Conservation (phyloP, 2,888 invertebrate genomes). For the Cryptophagus acutangulus region DNA sequence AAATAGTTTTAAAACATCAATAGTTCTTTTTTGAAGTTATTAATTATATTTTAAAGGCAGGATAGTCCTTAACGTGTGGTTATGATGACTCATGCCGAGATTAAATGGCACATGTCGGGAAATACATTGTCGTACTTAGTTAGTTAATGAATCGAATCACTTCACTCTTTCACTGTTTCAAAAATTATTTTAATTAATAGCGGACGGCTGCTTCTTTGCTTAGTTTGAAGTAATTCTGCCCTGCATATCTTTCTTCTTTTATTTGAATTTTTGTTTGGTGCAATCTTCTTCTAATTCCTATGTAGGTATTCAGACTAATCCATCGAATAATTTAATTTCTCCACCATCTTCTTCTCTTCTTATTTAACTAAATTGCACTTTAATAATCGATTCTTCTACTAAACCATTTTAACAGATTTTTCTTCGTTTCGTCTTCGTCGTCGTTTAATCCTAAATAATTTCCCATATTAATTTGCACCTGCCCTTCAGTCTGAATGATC, state of each 20-base stretch:
- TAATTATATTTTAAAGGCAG: conserved; percentile 37
- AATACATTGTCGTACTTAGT: conserved; percentile 33
- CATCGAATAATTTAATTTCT: too few relatives aligned
- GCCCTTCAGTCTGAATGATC: conserved; percentile 46
- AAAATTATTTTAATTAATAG: conserved; percentile 30
- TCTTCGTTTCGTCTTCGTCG: conserved; percentile 12
- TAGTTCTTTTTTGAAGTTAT: conserved; percentile 23
- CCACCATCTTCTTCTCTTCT: too few relatives aligned
- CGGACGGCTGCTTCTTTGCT: conserved; percentile 41
- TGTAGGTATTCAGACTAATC: too few relatives aligned
- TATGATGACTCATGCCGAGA: conserved; percentile 38
- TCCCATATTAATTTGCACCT: too few relatives aligned
- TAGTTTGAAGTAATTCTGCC: conserved; percentile 35
- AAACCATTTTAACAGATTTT: conserved; percentile 20
- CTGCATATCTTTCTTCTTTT: conserved; percentile 8
- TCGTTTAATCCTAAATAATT: too few relatives aligned
- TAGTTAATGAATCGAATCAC: conserved; percentile 33
- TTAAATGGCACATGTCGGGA: conserved; percentile 36
- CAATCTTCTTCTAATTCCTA: conserved; percentile 13
- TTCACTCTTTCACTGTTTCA: conserved; percentile 35
- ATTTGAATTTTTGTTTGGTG: neutral
- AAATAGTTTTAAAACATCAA: conserved; percentile 43
- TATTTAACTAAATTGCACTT: conserved; percentile 42
- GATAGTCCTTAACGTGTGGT: conserved; percentile 42
- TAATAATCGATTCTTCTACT: conserved; percentile 24